Base-by-base conservation (phyloP, 2,113 vertebrate genomes). In the Scomber scombrus region DNA sequence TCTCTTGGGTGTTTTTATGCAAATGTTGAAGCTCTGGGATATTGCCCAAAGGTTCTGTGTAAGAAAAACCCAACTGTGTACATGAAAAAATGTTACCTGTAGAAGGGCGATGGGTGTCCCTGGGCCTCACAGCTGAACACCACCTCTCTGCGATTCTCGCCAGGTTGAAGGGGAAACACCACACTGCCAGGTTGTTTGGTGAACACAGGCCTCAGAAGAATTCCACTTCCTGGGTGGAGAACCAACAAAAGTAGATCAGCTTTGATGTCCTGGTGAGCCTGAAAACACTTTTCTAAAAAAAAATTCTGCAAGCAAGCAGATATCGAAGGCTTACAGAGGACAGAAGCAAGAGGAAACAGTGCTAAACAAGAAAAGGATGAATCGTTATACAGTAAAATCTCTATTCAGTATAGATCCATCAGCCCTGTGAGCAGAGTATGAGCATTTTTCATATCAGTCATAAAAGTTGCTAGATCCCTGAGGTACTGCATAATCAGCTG, bases 51-150 rank as follows among this genome's bases (percentile, higher is more conserved):
- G 9, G 55, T 56, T 71, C 18, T 21, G 19, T 1, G 0, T 19
- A 18, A 56, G 18, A 66, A 67, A 71, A 63, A 61, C 16, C 3
- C 11, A 58, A 64, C 21, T 21, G 21, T 23, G 23, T 73, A 75
- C 54, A 77, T 71, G n/a, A 57, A 84, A 18, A 15, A 60, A 31
- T 66, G 73, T 92, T 91, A 99, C 98, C 98, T 97, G 91, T 97
- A 95, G 31, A 94, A 95, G 43, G 97, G 97, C 8, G 93, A 91
- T 45, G 97, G 97, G 74, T 97, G 95, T 83, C 97, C 97, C 81
- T 95, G 95, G 11, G 95, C 98, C 90, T 98, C 97, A 1, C 98
- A 99, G 88, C 83, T 97, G 83, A 98, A 95, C 86, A 96, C 97
- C 84, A 97, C 96, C 85, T 97, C 96, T 80, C 90, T 88, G 40